Conservation (phyloP, 2,888 invertebrate genomes). For the Meloe dianella region DNA sequence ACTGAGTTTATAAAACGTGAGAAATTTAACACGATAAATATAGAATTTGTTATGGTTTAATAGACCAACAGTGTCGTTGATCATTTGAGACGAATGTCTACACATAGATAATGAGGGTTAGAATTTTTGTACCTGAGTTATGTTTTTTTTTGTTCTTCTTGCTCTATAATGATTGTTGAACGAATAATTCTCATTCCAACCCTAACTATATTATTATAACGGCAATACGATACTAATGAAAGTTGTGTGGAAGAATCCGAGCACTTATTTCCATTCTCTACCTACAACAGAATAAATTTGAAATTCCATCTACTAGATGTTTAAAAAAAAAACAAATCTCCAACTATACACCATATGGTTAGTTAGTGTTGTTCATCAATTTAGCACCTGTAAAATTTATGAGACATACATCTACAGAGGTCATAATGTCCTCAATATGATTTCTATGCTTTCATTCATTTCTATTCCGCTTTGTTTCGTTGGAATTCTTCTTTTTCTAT, state of each 20-base stretch:
- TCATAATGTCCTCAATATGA: neutral
- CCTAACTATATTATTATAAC: slow-evolving; percentile 3
- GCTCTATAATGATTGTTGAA: neutral
- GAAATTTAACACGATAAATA: neutral
- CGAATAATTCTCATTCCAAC: neutral
- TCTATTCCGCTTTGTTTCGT: neutral
- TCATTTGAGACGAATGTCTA: neutral
- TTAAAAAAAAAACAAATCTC: neutral
- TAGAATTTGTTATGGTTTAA: neutral
- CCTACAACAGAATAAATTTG: neutral
- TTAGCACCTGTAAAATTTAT: neutral
- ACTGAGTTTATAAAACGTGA: neutral
- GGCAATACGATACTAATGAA: neutral
- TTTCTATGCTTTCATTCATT: neutral
- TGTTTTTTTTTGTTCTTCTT: neutral
- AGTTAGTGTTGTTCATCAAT: neutral
- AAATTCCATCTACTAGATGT: neutral
- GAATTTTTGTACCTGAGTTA: neutral
- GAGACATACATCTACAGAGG: neutral
- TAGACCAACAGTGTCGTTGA: neutral
- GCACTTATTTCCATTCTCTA: neutral
- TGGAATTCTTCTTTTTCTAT: neutral
- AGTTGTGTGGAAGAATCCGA: neutral
- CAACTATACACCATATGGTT: neutral
- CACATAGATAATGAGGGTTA: neutral